Conservation (phyloP, 2,888 invertebrate genomes). For the Nomada goodeniana region DNA sequence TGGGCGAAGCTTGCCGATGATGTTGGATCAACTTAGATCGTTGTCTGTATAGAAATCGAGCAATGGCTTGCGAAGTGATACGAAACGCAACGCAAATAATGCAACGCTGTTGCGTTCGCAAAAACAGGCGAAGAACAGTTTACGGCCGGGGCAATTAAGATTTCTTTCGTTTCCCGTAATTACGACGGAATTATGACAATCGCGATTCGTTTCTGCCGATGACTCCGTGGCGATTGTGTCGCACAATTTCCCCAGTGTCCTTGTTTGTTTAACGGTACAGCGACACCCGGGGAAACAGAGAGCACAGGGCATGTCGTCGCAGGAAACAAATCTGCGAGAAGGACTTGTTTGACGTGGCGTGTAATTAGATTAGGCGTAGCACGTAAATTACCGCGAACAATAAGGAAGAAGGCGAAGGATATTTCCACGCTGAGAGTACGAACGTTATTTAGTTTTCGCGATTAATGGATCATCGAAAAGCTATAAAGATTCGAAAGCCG, state of each 20-base stretch:
- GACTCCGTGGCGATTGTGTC: not conserved
- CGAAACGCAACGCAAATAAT: not conserved
- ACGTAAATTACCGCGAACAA: conserved; percentile 35
- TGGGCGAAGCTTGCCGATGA: not conserved
- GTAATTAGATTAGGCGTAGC: conserved; percentile 52
- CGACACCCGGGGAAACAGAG: not conserved
- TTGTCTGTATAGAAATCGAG: not conserved
- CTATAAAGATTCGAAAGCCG: too few species aligned
- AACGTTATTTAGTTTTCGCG: conserved; percentile 29
- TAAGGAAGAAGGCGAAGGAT: conserved; percentile 28
- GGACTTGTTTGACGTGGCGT: conserved; percentile 47
- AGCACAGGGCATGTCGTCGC: conserved; percentile 9
- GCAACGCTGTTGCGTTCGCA: not conserved
- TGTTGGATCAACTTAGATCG: not conserved
- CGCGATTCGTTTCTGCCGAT: not conserved
- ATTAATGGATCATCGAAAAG: not conserved
- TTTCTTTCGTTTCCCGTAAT: not conserved
- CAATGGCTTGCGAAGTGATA: not conserved
- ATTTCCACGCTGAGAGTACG: conserved; percentile 15
- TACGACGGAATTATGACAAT: conserved; percentile 18
- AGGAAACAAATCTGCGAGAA: conserved; percentile 35
- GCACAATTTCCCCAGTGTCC: conserved; percentile 3
- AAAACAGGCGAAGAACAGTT: not conserved
- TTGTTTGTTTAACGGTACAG: conserved; percentile 24
- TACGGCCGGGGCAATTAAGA: not conserved